Evolutionary conservation across 2,113 vertebrate genomes (phyloP), one percentile per base, ranked within the genome.

Genomic region (Sisor rabdophorus): DNA sequence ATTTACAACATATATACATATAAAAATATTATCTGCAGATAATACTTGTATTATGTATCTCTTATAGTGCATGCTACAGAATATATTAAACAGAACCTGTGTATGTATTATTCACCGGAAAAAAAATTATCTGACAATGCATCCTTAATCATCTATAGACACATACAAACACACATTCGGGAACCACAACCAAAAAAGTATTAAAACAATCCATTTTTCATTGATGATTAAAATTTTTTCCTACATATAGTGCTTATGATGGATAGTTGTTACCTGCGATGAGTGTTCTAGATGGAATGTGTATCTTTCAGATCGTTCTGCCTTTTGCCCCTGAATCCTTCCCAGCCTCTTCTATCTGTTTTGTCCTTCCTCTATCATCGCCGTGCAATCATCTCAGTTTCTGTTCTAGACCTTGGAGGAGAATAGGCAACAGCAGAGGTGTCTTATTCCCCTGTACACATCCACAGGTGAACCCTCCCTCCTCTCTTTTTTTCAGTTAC

Each of bases 401-500:
- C 81, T 69, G 53, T 67, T 56, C 30, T 48, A 77, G 73, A 81
- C 73, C 71, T 79, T 74, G 55, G 71, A 70, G 80, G 72, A 71
- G 65, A 44, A 79, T 64, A 73, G 71, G 54, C 52, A 61, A 15
- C 26, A 28, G n/a, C 48, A 58, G n/a, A 19, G 24, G 32, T 63
- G 70, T 63, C 70, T 73, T 71, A 80, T 75, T 52, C 48, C 80
- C 60, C 77, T 75, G 73, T 78, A 73, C 81, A 73, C 86, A 83
- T 87, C 86, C 77, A 88, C 89, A 88, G 87, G 88, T 89, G 87
- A 88, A 80, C 80, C 77, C 78, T 75, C 71, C 72, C 63, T 70
- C 28, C 50, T 20, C 67, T 75, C 40, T 47, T 67, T 54, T 63
- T 70, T 71, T 64, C 58, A 70, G 74, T 58, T 64, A 52, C 61